These are phyloP conservation scores for Peromyscus polionotus DNA, from an alignment of 2,113 vertebrate species.

Conservation along the genomic window DNA sequence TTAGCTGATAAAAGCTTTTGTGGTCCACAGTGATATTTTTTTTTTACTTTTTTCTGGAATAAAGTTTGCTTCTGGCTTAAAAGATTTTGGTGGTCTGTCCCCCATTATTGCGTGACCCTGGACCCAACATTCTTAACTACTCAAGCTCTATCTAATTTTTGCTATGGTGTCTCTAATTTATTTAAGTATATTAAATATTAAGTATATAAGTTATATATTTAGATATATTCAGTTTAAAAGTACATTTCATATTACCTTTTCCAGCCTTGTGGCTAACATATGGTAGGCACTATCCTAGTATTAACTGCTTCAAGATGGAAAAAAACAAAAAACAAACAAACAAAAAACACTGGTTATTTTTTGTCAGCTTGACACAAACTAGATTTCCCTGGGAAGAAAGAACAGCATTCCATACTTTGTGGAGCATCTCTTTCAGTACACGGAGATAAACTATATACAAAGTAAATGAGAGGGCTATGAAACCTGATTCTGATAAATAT, in stretches of 20 bases:
- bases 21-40: too few relatives aligned
- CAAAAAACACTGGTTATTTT: neutral
- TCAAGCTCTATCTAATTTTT: constrained; percentile 13
- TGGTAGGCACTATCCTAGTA: neutral
- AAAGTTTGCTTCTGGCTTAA: too few relatives aligned
- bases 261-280: neutral
- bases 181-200: neutral
- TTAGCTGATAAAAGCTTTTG: too few relatives aligned
- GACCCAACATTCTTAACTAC: neutral
- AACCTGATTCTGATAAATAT: neutral
- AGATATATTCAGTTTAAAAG: neutral
- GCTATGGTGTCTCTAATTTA: neutral
- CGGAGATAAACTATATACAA: neutral
- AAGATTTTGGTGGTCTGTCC: too few relatives aligned
- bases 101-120: too few relatives aligned
- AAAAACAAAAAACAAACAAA: neutral
- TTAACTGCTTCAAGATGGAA: too few relatives aligned
- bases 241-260: neutral
- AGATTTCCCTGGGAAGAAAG: neutral
- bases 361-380: neutral
- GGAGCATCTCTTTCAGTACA: neutral
- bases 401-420: neutral
- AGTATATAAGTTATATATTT: too few relatives aligned
- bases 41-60: too few relatives aligned
- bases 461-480: neutral